Percentiles rank a stretch among this genome's conserved stretches.
Conservation (phyloP, 2,888 invertebrate genomes). For the Chrysina gloriosa region DNA sequence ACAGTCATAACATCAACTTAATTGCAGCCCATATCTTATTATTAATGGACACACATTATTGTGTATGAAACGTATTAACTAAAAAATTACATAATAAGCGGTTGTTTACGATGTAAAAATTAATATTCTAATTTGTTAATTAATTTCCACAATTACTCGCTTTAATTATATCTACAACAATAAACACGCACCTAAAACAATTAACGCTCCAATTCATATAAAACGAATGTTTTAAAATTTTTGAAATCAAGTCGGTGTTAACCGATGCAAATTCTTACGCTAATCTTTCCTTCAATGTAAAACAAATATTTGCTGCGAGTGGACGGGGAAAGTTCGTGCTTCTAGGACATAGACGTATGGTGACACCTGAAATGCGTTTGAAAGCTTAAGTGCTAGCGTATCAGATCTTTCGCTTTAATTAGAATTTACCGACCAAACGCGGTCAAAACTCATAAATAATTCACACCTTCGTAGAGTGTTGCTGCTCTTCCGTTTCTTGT, state of each 20-base stretch:
- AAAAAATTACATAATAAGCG: conserved; percentile 6
- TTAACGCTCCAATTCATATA: conserved; percentile 1
- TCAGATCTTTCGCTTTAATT: conserved; percentile 20
- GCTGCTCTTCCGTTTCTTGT: not conserved
- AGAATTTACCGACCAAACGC: conserved; percentile 19
- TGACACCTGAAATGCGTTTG: not conserved
- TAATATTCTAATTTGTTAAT: conserved; percentile 24
- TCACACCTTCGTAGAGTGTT: conserved; percentile 9
- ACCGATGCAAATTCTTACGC: not conserved
- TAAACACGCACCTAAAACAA: not conserved
- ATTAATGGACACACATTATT: not conserved
- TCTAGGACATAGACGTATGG: not conserved
- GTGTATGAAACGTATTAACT: not conserved
- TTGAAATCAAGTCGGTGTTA: not conserved
- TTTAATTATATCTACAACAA: not conserved
- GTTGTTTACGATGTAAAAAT: conserved; percentile 3
- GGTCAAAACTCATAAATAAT: conserved; percentile 31
- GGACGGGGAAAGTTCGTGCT: conserved; percentile 1
- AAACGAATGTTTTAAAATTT: not conserved
- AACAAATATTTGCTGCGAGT: not conserved
- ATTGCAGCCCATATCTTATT: not conserved
- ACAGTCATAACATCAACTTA: not conserved
- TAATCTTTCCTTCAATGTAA: not conserved
- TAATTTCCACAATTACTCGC: not conserved
- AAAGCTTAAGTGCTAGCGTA: not conserved